Evolutionary conservation across 2,797 vertebrate species (phyloP).

Genomic region (Siniperca obscura): DNA sequence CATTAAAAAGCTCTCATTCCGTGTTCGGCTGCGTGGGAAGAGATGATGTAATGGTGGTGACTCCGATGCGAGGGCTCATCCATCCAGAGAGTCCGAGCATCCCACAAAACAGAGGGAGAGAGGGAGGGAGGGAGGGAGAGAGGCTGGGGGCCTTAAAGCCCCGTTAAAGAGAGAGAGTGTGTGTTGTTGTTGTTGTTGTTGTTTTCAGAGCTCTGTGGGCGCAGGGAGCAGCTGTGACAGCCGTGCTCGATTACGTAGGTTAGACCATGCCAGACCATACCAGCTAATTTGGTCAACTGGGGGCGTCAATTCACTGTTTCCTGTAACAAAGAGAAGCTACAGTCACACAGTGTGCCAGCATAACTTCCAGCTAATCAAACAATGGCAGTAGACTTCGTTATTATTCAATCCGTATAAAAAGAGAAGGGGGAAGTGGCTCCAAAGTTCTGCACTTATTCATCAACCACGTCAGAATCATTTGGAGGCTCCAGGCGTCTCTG

Average conservation of each 20-base stretch:
- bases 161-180: conserved; percentile 28
- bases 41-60: conserved; percentile 85
- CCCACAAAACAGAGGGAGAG: conserved; percentile 8
- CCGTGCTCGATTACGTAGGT: conserved; percentile 39
- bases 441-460: neutral
- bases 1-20: conserved; percentile 43
- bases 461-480: neutral
- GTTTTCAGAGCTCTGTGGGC: conserved; percentile 31
- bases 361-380: neutral
- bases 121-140: neutral
- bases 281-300: conserved; percentile 70
- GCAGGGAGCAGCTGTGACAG: conserved; percentile 46
- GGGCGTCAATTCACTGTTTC: conserved; percentile 53
- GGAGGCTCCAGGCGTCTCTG: neutral
- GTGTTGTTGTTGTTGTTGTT: conserved; percentile 23
- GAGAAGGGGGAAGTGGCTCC: neutral
- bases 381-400: neutral
- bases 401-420: neutral
- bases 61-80: conserved; percentile 55
- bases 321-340: conserved; percentile 43
- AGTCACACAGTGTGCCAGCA: conserved; percentile 8
- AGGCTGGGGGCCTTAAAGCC: conserved; percentile 24
- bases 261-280: conserved; percentile 46
- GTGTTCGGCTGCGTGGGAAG: conserved; percentile 48
- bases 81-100: conserved; percentile 16